A percentile compares a stretch with the other conserved stretches of the same genome.
Evolutionary conservation across 1,140 invertebrate genomes (phyloP).

Genomic region (Aphelenchoides besseyi): DNA sequence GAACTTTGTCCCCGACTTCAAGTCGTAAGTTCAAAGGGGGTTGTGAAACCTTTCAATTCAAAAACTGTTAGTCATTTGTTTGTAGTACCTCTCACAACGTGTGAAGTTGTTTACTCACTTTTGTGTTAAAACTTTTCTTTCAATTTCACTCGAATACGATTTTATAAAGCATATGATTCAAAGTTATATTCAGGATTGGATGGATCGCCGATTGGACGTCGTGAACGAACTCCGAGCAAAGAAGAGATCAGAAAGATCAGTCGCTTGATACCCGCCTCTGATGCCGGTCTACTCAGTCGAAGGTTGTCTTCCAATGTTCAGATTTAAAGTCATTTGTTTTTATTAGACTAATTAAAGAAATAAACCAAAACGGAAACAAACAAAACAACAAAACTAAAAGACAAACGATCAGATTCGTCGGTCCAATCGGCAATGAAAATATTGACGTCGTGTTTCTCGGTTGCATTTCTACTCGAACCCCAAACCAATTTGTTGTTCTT

Average conservation of each 20-base stretch:
- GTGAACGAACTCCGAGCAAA: slow-evolving; percentile 5
- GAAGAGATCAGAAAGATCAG: neutral
- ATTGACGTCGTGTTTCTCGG: slow-evolving; percentile 40
- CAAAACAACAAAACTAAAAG: neutral
- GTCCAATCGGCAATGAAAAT: slow-evolving; percentile 50
- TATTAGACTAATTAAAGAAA: neutral
- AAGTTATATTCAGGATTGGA: too few relatives aligned
- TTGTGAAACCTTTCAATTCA: too few relatives aligned
- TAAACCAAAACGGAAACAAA: neutral
- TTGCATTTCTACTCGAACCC: slow-evolving; percentile 31
- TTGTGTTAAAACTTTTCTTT: too few relatives aligned
- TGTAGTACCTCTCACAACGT: too few relatives aligned
- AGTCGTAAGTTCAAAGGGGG: neutral
- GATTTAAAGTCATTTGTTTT: too few relatives aligned
- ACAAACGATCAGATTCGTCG: slow-evolving; percentile 10
- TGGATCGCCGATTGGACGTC: neutral
- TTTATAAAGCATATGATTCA: too few relatives aligned
- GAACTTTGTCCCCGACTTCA: neutral
- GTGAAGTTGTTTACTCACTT: too few relatives aligned
- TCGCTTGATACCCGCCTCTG: slow-evolving; percentile 1
- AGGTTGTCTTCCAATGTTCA: neutral
- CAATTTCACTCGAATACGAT: too few relatives aligned
- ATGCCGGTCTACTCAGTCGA: neutral
- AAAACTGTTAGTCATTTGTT: too few relatives aligned
- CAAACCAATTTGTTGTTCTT: slow-evolving; percentile 46